These are phyloP conservation scores for Syngnathus acus DNA, from an alignment of 2,797 vertebrate species.

Conservation along the genomic window DNA sequence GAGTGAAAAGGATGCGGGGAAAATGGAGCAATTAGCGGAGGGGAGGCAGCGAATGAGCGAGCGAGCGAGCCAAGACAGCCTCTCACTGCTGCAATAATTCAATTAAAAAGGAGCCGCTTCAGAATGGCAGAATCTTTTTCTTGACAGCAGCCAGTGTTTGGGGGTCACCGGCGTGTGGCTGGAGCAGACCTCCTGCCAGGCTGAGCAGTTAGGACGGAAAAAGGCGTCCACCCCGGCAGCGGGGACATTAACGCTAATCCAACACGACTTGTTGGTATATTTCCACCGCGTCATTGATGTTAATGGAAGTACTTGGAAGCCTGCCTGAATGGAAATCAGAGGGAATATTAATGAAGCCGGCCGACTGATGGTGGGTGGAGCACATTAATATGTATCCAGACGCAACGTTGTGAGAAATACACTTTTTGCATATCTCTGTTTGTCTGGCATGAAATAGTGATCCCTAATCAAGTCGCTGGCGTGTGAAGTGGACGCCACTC, in stretches of 20 bases:
- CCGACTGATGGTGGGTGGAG: slow-evolving; percentile 25
- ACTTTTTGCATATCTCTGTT: slow-evolving; percentile 17
- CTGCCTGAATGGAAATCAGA: slow-evolving; percentile 34
- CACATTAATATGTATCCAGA: slow-evolving; percentile 39
- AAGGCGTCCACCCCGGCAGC: slow-evolving; percentile 28
- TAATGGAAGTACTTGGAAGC: slow-evolving; percentile 54
- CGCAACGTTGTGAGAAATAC: slow-evolving; percentile 13
- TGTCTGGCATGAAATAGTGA: slow-evolving; percentile 13
- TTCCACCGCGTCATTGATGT: slow-evolving; percentile 47
- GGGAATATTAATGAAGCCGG: slow-evolving; percentile 45
- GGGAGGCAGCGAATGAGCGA: slow-evolving; percentile 27
- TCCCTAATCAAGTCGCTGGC: slow-evolving; percentile 7
- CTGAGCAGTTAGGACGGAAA: slow-evolving; percentile 40
- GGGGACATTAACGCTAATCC: slow-evolving; percentile 51
- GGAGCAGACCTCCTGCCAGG: slow-evolving; percentile 47
- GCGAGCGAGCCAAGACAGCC: slow-evolving; percentile 37
- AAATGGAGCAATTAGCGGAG: slow-evolving; percentile 48
- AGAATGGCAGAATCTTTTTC: slow-evolving; percentile 46
- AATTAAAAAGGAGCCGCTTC: slow-evolving; percentile 39
- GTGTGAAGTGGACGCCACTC: slow-evolving; percentile 5
- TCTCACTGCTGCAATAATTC: slow-evolving; percentile 64
- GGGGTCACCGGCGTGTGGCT: slow-evolving; percentile 49
- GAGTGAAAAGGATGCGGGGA: slow-evolving; percentile 32
- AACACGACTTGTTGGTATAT: slow-evolving; percentile 59
- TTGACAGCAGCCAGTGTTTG: slow-evolving; percentile 53